Evolutionary conservation across 2,113 vertebrate genomes (phyloP).

Genomic region (Dolichallabes microphthalmus): DNA sequence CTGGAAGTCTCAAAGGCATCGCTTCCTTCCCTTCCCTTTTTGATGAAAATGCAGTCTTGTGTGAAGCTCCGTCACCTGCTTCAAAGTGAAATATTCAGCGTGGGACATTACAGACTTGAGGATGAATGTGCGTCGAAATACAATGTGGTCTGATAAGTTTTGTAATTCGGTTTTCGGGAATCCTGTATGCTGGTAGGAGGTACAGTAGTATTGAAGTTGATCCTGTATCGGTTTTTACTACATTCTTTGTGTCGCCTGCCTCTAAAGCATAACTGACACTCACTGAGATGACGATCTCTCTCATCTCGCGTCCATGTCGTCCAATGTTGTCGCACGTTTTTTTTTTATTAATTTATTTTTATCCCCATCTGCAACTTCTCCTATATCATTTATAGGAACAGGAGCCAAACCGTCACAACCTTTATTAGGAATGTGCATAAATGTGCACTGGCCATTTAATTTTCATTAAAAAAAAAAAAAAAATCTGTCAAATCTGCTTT

Average conservation of each 20-base stretch:
- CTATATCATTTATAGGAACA: too few species aligned
- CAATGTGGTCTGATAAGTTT: neutral
- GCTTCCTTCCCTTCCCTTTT: conserved; percentile 1
- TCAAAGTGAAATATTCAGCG: neutral
- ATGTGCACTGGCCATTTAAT: too few species aligned
- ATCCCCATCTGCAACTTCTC: too few species aligned
- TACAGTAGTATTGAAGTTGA: neutral
- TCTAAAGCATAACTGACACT: too few species aligned
- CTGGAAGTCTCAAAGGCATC: neutral
- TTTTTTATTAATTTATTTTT: too few species aligned
- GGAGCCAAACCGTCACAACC: too few species aligned
- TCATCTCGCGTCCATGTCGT: too few species aligned
- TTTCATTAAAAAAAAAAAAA: too few species aligned
- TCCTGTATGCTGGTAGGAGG: neutral
- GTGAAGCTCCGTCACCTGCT: conserved; percentile 9
- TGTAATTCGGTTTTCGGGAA: neutral
- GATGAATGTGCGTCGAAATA: neutral
- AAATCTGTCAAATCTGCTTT: too few species aligned
- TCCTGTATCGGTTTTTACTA: neutral
- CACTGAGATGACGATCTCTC: too few species aligned
- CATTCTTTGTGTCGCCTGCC: neutral
- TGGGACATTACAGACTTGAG: neutral
- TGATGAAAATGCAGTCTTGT: neutral
- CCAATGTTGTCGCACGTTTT: too few species aligned
- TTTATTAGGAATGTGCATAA: too few species aligned